Conservation (phyloP, 2,888 invertebrate species). For the Meghimatium bilineatum region DNA sequence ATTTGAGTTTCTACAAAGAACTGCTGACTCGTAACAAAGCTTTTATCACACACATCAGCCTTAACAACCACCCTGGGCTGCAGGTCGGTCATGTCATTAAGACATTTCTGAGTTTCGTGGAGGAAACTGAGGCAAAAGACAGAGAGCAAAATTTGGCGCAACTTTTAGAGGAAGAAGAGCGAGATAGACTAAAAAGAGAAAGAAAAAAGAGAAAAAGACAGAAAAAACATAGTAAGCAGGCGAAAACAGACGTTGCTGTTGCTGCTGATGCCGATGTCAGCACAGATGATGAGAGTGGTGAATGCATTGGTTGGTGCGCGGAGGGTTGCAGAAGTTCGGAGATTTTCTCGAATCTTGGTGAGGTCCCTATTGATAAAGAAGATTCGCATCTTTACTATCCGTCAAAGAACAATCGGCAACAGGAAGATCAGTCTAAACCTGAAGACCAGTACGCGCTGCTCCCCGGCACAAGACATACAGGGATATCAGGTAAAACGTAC, state of each 20-base stretch:
- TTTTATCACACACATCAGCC: slow-evolving; percentile 30
- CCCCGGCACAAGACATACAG: neutral
- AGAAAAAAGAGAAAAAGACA: slow-evolving; percentile 36
- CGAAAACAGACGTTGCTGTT: neutral
- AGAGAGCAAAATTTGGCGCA: slow-evolving; percentile 40
- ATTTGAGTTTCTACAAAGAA: slow-evolving; percentile 35
- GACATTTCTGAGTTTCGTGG: slow-evolving; percentile 34
- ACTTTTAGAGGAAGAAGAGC: slow-evolving; percentile 38
- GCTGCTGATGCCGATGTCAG: slow-evolving; percentile 7
- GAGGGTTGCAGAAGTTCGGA: neutral
- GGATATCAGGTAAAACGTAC: neutral
- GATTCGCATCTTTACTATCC: neutral
- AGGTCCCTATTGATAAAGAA: neutral
- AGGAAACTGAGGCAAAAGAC: slow-evolving; percentile 36
- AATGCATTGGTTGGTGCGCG: neutral
- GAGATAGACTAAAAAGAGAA: slow-evolving; percentile 35
- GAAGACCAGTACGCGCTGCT: neutral
- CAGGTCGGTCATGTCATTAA: slow-evolving; percentile 37
- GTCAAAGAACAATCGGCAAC: neutral
- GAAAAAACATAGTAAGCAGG: slow-evolving; percentile 32
- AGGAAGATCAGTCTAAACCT: neutral
- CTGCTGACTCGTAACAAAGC: slow-evolving; percentile 27
- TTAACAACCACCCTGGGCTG: slow-evolving; percentile 27
- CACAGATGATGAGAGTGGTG: slow-evolving; percentile 19
- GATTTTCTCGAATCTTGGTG: neutral